phyloP scores from a whole-genome alignment of 2,113 vertebrate species.

The Syngnathoides biaculeatus region DNA sequence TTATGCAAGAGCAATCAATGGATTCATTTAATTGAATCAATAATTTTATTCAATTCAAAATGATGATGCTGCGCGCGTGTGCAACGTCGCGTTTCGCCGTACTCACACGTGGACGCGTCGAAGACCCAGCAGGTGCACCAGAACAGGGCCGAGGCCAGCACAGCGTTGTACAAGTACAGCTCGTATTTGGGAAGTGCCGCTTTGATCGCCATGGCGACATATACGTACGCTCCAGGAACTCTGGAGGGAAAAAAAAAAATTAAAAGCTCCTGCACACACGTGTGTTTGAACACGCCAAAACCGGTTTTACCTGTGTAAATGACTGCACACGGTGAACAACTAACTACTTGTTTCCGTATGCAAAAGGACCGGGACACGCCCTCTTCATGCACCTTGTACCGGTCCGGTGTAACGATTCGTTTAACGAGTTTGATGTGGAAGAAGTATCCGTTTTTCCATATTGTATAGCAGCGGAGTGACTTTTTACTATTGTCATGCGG shows the following conservation, averaged over 20 bases:
- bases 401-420: background rate
- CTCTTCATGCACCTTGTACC: background rate
- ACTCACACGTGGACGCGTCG: conserved; percentile 85
- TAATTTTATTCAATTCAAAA: too few species aligned
- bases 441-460: background rate
- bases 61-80: background rate
- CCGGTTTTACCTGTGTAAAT: conserved; percentile 2
- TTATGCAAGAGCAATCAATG: too few species aligned
- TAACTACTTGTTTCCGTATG: background rate
- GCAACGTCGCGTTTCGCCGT: conserved; percentile 9
- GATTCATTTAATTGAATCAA: too few species aligned
- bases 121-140: conserved; percentile 86
- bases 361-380: background rate
- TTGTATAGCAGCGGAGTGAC: background rate
- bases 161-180: conserved; percentile 82
- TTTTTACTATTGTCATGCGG: too few species aligned
- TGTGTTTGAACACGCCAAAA: background rate
- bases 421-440: background rate
- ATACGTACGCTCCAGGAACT: background rate
- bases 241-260: background rate
- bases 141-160: conserved; percentile 79
- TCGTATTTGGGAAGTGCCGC: conserved; percentile 82
- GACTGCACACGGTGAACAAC: background rate
- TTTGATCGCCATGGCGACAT: conserved; percentile 82
- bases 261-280: background rate